Conservation (phyloP, 2,113 vertebrate genomes). For the Agapornis roseicollis region DNA sequence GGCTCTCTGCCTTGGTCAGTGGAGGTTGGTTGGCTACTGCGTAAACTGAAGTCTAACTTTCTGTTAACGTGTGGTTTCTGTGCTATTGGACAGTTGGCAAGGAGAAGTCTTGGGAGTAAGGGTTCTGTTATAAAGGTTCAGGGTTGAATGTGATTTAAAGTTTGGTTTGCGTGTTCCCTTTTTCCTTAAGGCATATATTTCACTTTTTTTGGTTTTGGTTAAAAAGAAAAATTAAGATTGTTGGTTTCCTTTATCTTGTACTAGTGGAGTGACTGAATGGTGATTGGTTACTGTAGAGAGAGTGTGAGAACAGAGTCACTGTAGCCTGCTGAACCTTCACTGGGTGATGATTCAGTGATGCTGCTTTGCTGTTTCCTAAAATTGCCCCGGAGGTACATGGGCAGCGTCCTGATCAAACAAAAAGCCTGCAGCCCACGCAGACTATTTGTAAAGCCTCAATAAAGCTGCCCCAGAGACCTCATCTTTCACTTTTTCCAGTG, state of each 20-base stretch:
- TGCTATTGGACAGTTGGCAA: fast-evolving
- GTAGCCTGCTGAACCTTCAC: fast-evolving
- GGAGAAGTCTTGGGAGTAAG: neutral
- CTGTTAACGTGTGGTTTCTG: fast-evolving
- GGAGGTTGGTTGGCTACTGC: no score
- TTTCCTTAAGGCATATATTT: fast-evolving
- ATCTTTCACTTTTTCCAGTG: fast-evolving
- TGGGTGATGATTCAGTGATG: no score
- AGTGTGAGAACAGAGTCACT: fast-evolving
- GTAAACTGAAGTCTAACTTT: fast-evolving
- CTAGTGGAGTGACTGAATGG: no score
- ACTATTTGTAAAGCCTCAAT: neutral
- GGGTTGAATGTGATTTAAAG: no score
- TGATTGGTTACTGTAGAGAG: no score
- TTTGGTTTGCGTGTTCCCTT: no score
- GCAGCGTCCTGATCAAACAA: fast-evolving
- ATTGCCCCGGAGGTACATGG: fast-evolving
- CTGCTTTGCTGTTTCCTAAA: neutral
- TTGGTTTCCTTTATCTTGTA: fast-evolving
- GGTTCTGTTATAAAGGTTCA: neutral
- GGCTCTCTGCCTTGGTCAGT: fast-evolving
- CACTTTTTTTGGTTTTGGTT: no score
- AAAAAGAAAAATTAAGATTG: no score
- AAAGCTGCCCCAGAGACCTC: neutral
- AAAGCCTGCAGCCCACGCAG: neutral